A percentile compares a stretch with the other conserved stretches of the same genome.
Conservation (phyloP, 2,888 invertebrate species). For the Xylota sylvarum region DNA sequence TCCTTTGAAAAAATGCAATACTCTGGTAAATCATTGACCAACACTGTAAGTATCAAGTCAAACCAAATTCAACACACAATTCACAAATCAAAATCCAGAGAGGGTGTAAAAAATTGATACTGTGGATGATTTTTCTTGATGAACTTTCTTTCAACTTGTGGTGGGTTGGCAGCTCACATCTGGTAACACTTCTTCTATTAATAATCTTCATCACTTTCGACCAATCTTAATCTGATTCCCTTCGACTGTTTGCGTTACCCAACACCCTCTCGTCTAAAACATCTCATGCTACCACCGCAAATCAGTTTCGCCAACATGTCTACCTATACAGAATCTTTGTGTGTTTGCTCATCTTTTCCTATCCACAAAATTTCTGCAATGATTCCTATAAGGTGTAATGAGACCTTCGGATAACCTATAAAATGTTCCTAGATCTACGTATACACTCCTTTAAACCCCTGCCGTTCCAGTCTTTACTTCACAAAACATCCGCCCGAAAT, state of each 20-base stretch:
- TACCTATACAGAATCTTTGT: conserved; percentile 36
- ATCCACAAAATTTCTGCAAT: conserved; percentile 55
- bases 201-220: conserved; percentile 38
- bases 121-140: too few relatives aligned
- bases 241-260: conserved; percentile 16
- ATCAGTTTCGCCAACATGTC: conserved; percentile 49
- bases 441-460: not conserved
- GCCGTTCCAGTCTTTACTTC: conserved; percentile 6
- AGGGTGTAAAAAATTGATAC: too few relatives aligned
- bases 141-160: too few relatives aligned
- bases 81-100: too few relatives aligned
- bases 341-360: conserved; percentile 61
- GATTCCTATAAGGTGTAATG: conserved; percentile 67
- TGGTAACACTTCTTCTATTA: conserved; percentile 39
- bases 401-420: conserved; percentile 71
- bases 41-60: too few relatives aligned
- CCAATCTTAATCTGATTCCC: conserved; percentile 43
- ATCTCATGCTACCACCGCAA: conserved; percentile 8
- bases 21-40: too few relatives aligned
- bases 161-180: not conserved
- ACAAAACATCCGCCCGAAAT: conserved; percentile 55
- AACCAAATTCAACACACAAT: too few relatives aligned
- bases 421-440: conserved; percentile 55
- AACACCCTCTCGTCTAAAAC: not conserved
- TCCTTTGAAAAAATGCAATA: too few relatives aligned